Evolutionary conservation across 1,140 invertebrate species (phyloP), one percentile per base, ranked within the genome.

Genomic region (Dendroctonus valens): DNA sequence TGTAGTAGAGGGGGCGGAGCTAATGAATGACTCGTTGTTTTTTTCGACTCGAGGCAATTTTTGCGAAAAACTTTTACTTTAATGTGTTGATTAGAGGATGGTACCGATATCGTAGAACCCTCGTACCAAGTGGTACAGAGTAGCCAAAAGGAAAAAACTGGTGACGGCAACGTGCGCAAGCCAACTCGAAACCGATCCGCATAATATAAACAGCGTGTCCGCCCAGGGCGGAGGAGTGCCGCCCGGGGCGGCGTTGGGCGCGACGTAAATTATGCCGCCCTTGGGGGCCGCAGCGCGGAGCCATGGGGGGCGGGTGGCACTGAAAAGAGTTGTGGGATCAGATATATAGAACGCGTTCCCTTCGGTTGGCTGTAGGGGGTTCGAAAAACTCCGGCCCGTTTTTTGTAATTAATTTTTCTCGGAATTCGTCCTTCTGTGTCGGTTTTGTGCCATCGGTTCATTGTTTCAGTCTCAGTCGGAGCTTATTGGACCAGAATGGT

Each of bases 141-240:
- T 26, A 26, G 26, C 26, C 26, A 60, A 51, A 52, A 54, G 58
- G 40, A 59, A 53, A 44, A 50, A 44, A 58, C 37, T 11, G 44
- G 26, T 26, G 26, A 26, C 26, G 26, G 26, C 26, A 26, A 14
- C 44, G 55, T 58, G 64, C 64, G 48, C 64, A 55, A 66, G 64
- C 46, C 57, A 66, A 41, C 53, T 58, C 55, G 50, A n/a, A n/a
- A 46, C 7, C 53, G 54, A 54, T 54, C 42, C 55, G 55, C 46
- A 66, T 59, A 58, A 66, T 66, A 66, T 48, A 66, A 66, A 66
- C 64, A 66, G 64, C 64, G 64, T 66, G 64, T 41, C 57, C 57
- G 64, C 64, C 64, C 48, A 6, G 64, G 57, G 64, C 64, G 64
- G 57, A 66, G 64, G 57, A 66, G 64, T 59, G 64, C 64, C 64